Evolutionary conservation across 2,797 vertebrate species (phyloP), one percentile per base, ranked within the genome.

Genomic region (Alfaro cultratus): DNA sequence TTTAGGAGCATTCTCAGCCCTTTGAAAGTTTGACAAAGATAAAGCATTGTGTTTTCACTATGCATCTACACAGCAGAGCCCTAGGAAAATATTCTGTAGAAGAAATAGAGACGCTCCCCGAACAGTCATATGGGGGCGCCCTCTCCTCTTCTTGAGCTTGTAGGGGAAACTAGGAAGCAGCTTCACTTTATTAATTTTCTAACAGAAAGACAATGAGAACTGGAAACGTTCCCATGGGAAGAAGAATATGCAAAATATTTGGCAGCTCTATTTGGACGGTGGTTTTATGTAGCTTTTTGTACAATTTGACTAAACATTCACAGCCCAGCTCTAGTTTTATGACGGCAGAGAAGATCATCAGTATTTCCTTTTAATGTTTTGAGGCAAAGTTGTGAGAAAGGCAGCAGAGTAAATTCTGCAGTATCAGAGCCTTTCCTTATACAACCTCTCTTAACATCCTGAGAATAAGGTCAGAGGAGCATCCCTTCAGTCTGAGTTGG

Each of bases 101-200:
- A 39, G 26, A 76, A 73, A 39, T 70, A 49, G 74, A 72, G 74
- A 72, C 0, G 15, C 85, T 82, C 73, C 39, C 46, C 41, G 7
- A 47, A 83, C 76, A 39, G 88, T 87, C 93, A 91, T 91, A 83
- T 90, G 94, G 90, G 92, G 95, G 94, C 84, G 78, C 92, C 85
- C 88, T 89, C 43, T 86, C 76, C 91, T 86, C 89, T 92, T 34
- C 36, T 81, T 91, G 67, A 64, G 31, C 15, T 75, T 75, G 34
- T 51, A 64, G 53, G 5, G 75, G 53, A 81, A 71, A 29, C 21
- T 62, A 84, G 77, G 43, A 85, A 77, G 76, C 78, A 55, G 67
- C 78, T 84, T 72, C 55, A 75, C 57, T 86, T 81, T 39, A 78
- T 23, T 85, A 83, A 83, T 86, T 80, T 92, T 77, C 87, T 80